Evolutionary conservation across 2,888 invertebrate species (phyloP).

Genomic region (Cephus sareptanus): DNA sequence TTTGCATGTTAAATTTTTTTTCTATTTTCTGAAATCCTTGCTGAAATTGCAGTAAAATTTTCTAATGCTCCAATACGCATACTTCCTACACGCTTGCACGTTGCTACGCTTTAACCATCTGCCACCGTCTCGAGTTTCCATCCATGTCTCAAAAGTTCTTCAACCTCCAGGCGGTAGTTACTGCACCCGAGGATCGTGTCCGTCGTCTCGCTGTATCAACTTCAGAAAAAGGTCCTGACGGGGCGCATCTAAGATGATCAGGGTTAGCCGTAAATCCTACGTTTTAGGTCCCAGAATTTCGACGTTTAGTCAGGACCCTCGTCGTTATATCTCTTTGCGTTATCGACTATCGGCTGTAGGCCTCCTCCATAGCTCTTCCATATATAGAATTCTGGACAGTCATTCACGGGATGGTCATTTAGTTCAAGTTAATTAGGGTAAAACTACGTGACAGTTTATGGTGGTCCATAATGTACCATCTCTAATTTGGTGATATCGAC

Average conservation of each 20-base stretch:
- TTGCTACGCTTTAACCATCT: not conserved
- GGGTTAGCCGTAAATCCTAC: conserved; percentile 33
- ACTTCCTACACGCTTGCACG: not conserved
- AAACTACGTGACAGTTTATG: not conserved
- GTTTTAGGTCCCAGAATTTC: conserved; percentile 11
- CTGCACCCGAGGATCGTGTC: too few species aligned
- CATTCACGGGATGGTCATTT: not conserved
- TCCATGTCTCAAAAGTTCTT: too few species aligned
- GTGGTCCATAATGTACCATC: not conserved
- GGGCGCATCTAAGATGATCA: conserved; percentile 8
- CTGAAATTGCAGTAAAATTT: not conserved
- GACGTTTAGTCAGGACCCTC: conserved; percentile 22
- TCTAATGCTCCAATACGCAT: not conserved
- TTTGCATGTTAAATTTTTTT: not conserved
- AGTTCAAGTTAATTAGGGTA: not conserved
- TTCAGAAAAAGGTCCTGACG: not conserved
- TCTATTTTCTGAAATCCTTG: not conserved
- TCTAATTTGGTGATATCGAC: not conserved
- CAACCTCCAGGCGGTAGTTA: too few species aligned
- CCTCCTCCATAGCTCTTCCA: not conserved
- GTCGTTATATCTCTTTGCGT: conserved; percentile 15
- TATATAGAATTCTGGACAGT: not conserved
- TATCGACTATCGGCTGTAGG: conserved; percentile 19
- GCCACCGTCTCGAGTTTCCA: not conserved
- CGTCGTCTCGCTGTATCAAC: not conserved